These are phyloP conservation scores for Caranx melampygus DNA, from an alignment of 2,113 vertebrate genomes.

Conservation along the genomic window DNA sequence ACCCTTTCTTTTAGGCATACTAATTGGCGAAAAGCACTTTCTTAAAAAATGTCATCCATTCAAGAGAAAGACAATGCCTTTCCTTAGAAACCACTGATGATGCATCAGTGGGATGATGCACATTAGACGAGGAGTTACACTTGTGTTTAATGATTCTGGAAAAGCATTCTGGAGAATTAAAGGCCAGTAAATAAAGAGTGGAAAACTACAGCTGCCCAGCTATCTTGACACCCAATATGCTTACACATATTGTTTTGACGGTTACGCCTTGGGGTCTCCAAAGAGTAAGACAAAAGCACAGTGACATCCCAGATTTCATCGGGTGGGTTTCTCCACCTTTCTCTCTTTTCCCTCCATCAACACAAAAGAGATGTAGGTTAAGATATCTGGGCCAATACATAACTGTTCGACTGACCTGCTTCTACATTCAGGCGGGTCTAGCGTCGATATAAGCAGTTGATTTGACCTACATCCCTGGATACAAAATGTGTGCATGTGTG, in stretches of 20 bases:
- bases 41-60: background rate
- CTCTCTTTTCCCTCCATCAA: constrained; percentile 24
- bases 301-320: constrained; percentile 14
- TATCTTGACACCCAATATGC: constrained; percentile 28
- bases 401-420: constrained; percentile 70
- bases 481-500: constrained; percentile 49
- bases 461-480: constrained; percentile 68
- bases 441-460: constrained; percentile 24
- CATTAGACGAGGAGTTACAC: background rate
- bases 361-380: constrained; percentile 65
- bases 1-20: constrained; percentile 36
- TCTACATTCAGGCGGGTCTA: constrained; percentile 22
- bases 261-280: constrained; percentile 11
- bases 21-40: constrained; percentile 49
- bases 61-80: background rate
- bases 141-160: background rate
- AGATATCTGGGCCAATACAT: constrained; percentile 59
- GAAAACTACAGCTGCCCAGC: constrained; percentile 22
- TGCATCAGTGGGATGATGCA: background rate
- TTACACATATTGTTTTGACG: constrained; percentile 16
- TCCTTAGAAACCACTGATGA: background rate
- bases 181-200: background rate
- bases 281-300: constrained; percentile 23
- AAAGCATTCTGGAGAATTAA: background rate
- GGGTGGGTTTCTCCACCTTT: constrained; percentile 24